Evolutionary conservation across 92 coral and sea anemone species (phyloP).

Genomic region (Parazoanthus darwini): DNA sequence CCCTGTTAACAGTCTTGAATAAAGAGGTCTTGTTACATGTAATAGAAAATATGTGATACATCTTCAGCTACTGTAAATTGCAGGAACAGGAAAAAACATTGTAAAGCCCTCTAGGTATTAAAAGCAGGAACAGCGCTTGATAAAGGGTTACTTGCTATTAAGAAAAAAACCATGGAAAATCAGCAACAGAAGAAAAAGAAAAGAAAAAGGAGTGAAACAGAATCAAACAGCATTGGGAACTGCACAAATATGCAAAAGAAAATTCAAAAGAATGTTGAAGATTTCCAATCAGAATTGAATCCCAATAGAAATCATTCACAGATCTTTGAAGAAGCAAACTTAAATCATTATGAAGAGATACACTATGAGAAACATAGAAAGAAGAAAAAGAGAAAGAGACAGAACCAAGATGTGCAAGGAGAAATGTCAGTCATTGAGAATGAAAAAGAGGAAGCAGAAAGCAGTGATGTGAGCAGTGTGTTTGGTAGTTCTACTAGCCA

Average conservation of each 20-base stretch:
- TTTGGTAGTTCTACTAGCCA: neutral
- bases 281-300: neutral
- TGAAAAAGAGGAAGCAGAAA: neutral
- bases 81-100: no score
- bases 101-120: no score
- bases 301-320: neutral
- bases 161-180: neutral
- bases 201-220: neutral
- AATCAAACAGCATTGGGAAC: neutral
- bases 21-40: no score
- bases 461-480: neutral
- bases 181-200: neutral
- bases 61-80: no score
- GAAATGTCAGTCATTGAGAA: neutral
- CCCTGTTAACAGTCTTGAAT: no score
- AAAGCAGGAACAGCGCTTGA: no score
- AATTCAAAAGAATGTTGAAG: neutral
- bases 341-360: neutral
- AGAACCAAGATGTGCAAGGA: neutral
- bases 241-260: neutral
- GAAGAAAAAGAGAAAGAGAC: neutral
- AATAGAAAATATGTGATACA: no score
- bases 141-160: no score
- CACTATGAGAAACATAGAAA: neutral
- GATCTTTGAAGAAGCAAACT: neutral